These are phyloP conservation scores for Cerastis leucographa DNA, from an alignment of 2,888 invertebrate genomes.

Conservation along the genomic window DNA sequence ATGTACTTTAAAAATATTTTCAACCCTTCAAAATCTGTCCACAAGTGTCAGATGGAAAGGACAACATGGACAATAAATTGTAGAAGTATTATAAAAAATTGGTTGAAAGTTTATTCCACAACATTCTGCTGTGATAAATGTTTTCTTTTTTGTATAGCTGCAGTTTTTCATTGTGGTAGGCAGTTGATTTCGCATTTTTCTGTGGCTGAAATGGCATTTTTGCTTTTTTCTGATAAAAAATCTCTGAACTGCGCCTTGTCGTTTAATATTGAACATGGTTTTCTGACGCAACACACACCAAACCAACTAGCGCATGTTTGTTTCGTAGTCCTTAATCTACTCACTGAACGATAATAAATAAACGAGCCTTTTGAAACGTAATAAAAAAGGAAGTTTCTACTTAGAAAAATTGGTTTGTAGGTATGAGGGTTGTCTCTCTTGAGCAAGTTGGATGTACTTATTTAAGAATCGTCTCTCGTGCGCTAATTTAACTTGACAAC, in stretches of 20 bases:
- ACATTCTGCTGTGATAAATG: constrained; percentile 9
- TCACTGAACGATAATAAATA: background rate
- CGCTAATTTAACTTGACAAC: background rate
- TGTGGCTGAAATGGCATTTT: constrained; percentile 18
- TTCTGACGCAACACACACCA: background rate
- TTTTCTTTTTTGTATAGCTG: constrained; percentile 15
- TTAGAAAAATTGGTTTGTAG: too few species aligned
- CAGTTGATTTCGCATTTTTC: constrained; percentile 15
- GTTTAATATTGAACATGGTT: background rate
- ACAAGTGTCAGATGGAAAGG: background rate
- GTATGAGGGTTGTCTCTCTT: background rate
- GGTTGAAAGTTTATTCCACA: constrained; percentile 9
- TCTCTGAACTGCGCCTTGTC: background rate
- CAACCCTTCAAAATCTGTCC: background rate
- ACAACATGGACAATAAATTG: background rate
- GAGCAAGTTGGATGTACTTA: background rate
- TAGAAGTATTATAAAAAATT: constrained; percentile 14
- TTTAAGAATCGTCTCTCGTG: background rate
- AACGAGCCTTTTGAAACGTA: background rate
- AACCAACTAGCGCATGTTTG: background rate
- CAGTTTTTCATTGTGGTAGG: constrained; percentile 11
- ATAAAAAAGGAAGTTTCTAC: background rate
- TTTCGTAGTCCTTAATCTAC: background rate
- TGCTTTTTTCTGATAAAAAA: background rate
- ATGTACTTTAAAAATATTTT: background rate